These are phyloP conservation scores for Turnix velox DNA, from an alignment of 2,113 vertebrate genomes.

Conservation along the genomic window DNA sequence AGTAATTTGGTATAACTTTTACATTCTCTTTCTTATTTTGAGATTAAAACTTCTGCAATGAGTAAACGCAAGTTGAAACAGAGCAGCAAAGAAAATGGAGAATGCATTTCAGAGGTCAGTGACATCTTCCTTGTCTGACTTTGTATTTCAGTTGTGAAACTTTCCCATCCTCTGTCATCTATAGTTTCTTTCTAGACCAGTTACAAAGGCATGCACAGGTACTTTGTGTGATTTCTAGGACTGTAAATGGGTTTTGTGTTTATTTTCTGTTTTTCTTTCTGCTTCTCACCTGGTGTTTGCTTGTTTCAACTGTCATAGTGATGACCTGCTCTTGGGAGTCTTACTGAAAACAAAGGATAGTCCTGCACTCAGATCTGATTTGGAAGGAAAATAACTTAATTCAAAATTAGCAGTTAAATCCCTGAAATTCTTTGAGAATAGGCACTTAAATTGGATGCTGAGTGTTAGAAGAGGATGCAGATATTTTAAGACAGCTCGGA, in stretches of 20 bases:
- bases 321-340: neutral
- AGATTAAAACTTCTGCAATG: constrained; percentile 58
- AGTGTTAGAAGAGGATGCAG: neutral
- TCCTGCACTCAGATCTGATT: neutral
- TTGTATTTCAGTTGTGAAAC: neutral
- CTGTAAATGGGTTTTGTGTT: neutral
- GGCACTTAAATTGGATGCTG: neutral
- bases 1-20: neutral
- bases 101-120: constrained; percentile 85
- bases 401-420: neutral
- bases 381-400: neutral
- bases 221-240: neutral
- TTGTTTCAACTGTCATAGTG: neutral
- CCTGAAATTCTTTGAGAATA: neutral
- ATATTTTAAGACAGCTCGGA: neutral
- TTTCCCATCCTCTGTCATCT: neutral
- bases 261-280: neutral
- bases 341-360: neutral
- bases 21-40: neutral
- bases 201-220: neutral
- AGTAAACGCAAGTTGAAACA: constrained; percentile 80
- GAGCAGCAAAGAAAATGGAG: constrained; percentile 49
- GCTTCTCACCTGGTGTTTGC: neutral
- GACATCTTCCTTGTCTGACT: neutral
- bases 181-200: accelerated